These are phyloP conservation scores for Urocitellus parryii DNA, from an alignment of 2,113 vertebrate species.

Conservation along the genomic window DNA sequence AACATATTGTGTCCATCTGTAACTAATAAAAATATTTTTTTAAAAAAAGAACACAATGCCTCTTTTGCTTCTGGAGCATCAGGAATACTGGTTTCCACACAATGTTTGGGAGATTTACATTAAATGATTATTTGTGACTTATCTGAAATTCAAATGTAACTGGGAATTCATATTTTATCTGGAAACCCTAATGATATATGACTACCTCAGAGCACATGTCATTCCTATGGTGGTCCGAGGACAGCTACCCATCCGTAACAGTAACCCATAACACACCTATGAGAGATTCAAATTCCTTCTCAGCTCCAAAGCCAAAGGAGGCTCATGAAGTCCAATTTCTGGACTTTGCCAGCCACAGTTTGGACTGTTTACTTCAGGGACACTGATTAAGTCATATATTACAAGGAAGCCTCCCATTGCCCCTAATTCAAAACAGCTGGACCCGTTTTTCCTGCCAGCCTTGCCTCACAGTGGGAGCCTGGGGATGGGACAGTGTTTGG, in stretches of 20 bases:
- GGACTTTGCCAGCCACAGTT: constrained; percentile 83
- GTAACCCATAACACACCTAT: constrained; percentile 79
- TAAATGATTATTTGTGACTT: neutral
- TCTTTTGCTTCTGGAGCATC: neutral
- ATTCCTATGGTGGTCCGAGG: neutral
- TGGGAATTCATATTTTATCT: neutral
- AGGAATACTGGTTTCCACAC: neutral
- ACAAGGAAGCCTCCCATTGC: constrained; percentile 88
- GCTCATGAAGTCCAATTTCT: constrained; percentile 83
- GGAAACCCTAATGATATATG: neutral
- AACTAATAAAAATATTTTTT: too few species aligned
- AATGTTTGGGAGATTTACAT: neutral
- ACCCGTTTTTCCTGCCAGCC: constrained; percentile 85
- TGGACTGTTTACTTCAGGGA: constrained; percentile 88
- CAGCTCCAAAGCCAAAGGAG: constrained; percentile 86
- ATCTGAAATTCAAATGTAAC: neutral
- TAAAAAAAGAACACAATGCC: neutral
- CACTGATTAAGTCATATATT: constrained; percentile 90
- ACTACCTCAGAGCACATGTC: neutral
- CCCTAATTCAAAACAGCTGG: constrained; percentile 91
- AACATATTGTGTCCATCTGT: too few species aligned
- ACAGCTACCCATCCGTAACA: constrained; percentile 77
- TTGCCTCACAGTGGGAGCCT: constrained; percentile 77
- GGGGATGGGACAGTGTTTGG: constrained; percentile 79
- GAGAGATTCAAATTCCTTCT: constrained; percentile 65